A percentile compares a stretch with the other conserved stretches of the same genome.
Evolutionary conservation across 2,113 vertebrate genomes (phyloP).

Genomic region (Austrofundulus limnaeus): DNA sequence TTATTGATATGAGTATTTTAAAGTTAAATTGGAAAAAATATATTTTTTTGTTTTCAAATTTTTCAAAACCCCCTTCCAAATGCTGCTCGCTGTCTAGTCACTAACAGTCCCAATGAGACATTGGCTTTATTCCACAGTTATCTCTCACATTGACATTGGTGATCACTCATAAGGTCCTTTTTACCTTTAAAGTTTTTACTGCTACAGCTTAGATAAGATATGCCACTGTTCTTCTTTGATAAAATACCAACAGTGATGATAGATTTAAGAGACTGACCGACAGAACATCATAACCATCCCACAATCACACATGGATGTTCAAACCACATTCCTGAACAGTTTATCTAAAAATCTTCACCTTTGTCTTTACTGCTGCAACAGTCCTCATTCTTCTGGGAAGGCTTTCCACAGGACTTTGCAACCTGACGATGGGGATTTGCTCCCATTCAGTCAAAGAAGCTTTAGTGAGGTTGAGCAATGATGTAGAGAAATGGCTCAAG

Average conservation of each 20-base stretch:
- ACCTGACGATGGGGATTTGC: slow-evolving; percentile 25
- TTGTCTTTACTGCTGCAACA: neutral
- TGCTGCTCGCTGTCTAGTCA: too few relatives aligned
- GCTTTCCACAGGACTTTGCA: slow-evolving; percentile 16
- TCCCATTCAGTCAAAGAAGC: slow-evolving; percentile 32
- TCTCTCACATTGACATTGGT: too few relatives aligned
- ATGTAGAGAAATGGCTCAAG: slow-evolving; percentile 10
- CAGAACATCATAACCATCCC: neutral
- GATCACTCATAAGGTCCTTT: too few relatives aligned
- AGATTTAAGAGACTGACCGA: neutral
- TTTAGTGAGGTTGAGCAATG: slow-evolving; percentile 23
- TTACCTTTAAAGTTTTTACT: too few relatives aligned
- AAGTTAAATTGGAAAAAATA: too few relatives aligned
- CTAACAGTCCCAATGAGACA: too few relatives aligned
- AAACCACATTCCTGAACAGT: neutral
- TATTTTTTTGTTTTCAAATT: too few relatives aligned
- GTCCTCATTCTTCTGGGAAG: neutral
- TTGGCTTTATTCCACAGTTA: too few relatives aligned
- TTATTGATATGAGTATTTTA: too few relatives aligned
- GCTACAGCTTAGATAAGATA: too few relatives aligned
- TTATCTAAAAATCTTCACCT: neutral
- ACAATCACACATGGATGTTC: neutral
- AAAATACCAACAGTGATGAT: neutral
- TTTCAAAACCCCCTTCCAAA: too few relatives aligned
- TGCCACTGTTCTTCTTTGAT: neutral